Evolutionary conservation across 2,797 vertebrate genomes (phyloP).

Genomic region (Hippoglossus hippoglossus): DNA sequence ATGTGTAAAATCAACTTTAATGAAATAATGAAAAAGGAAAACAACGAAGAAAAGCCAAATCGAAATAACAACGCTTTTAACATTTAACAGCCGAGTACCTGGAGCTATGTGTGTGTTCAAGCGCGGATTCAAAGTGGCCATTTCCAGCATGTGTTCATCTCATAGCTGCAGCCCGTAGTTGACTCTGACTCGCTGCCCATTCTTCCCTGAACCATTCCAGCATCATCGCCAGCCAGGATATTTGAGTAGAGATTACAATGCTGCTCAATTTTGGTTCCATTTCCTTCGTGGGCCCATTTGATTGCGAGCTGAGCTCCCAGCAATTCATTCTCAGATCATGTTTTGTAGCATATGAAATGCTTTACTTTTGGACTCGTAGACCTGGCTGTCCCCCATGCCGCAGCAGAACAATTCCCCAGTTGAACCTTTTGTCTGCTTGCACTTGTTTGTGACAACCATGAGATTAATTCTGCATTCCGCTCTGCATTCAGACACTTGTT

Average conservation of each 20-base stretch:
- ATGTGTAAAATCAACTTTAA: constrained; percentile 8
- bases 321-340: constrained; percentile 24
- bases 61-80: constrained; percentile 10
- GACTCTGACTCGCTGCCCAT: constrained; percentile 7
- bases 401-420: constrained; percentile 14
- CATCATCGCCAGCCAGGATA: constrained; percentile 36
- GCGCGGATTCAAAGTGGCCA: constrained; percentile 18
- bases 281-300: constrained; percentile 48
- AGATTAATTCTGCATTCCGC: constrained; percentile 53
- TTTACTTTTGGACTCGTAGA: constrained; percentile 46
- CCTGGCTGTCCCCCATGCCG: constrained; percentile 8
- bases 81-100: background rate
- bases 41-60: background rate
- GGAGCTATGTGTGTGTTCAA: constrained; percentile 10
- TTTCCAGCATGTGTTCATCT: constrained; percentile 29
- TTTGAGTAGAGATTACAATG: constrained; percentile 55
- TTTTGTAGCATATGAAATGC: constrained; percentile 23
- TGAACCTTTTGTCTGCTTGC: constrained; percentile 37
- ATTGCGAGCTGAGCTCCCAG: constrained; percentile 44
- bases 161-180: background rate
- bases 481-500: constrained; percentile 41
- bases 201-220: constrained; percentile 29
- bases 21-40: constrained; percentile 9
- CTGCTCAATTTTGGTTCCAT: constrained; percentile 31
- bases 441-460: constrained; percentile 45